Base-by-base conservation (phyloP, 2,888 invertebrate genomes). In the Archaeoteleia sp. region DNA sequence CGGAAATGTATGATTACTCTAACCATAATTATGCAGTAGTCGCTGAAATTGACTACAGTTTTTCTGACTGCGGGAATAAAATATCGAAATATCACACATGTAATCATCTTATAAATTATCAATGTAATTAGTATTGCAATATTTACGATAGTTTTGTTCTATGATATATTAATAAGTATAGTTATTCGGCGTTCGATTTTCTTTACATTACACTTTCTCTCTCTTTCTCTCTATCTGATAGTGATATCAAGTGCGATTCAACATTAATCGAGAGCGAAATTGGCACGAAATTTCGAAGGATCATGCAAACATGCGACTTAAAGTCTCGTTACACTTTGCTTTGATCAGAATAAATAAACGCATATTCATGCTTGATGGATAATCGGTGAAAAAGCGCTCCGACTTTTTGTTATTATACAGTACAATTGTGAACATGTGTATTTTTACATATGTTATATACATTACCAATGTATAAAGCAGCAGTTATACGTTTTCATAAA, bases 281-380 rank as follows among this genome's bases (percentile, higher is more conserved):
- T 69, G 69, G 69, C 69, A 65, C 69, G 63, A 58, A 55, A 60
- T 69, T 65, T 69, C 29, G 55, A 69, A 60, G 63, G 53, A 69
- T 63, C 51, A 69, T 65, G 60, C 65, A 57, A 55, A 55, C 29
- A 55, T 61, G 51, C 57, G 60, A 57, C 58, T 57, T 65, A 46
- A 49, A 69, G 43, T 63, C 51, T 58, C 45, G 42, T 49, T 58
- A 57, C 62, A 45, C 15, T 29, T 62, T 17, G 35, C 48, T 49
- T 48, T 35, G 32, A 51, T 54, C 43, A 49, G 29, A 43, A 55
- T 51, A 51, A 58, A 58, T 54, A 68, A 63, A 60, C 37, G 42
- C 48, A 61, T 62, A 53, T 57, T 30, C 67, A 57, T 48, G 15
- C 12, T 9, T 40, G 9, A 17, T 57, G 32, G 35, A 68, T 58